These are phyloP conservation scores for Petrolisthes manimaculis DNA, from an alignment of 2,888 invertebrate species.

Conservation along the genomic window DNA sequence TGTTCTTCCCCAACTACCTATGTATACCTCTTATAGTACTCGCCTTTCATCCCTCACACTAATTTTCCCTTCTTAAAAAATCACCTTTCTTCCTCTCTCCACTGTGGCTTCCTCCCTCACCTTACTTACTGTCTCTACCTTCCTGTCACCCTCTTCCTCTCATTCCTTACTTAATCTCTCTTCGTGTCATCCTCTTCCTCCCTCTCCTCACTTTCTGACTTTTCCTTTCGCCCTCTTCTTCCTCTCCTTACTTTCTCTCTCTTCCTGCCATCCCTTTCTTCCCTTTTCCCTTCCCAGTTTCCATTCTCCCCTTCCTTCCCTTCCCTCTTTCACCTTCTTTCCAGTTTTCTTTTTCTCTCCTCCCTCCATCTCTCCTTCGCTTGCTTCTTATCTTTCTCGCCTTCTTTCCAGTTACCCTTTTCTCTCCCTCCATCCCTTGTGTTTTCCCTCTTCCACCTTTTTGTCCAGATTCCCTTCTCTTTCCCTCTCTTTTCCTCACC, in stretches of 20 bases:
- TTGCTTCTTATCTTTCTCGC: background rate
- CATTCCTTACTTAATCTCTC: background rate
- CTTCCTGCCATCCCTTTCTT: background rate
- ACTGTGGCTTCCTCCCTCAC: background rate
- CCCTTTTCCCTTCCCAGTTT: background rate
- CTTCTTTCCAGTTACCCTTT: background rate
- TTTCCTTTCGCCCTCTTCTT: background rate
- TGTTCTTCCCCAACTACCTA: background rate
- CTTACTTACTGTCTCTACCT: background rate
- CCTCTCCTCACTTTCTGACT: background rate
- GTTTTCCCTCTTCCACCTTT: background rate
- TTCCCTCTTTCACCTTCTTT: background rate
- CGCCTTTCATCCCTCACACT: background rate
- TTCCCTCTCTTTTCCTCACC: background rate
- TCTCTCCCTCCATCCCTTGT: background rate
- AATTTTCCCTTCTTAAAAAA: background rate
- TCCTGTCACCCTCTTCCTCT: background rate
- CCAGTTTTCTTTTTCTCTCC: background rate
- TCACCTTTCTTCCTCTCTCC: background rate
- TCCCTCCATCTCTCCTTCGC: background rate
- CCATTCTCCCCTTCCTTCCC: background rate
- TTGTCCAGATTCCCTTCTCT: background rate
- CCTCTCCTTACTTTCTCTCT: constrained; percentile 1
- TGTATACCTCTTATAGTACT: background rate
- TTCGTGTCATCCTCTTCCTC: background rate